A percentile compares a stretch with the other conserved stretches of the same genome.
Conservation (phyloP, 2,888 invertebrate genomes). For the Epicampocera succincta region DNA sequence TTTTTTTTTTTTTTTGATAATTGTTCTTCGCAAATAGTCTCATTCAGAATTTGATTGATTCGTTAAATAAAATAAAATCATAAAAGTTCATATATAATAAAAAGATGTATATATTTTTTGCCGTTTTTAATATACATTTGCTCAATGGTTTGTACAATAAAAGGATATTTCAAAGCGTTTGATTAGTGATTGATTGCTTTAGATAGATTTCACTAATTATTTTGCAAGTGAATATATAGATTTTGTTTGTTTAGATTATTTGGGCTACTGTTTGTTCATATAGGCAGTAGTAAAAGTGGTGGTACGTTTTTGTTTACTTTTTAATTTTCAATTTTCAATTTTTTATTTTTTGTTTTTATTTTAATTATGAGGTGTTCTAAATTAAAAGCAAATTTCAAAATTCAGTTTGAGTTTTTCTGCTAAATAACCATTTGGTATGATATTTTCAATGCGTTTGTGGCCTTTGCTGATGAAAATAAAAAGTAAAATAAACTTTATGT, state of each 20-base stretch:
- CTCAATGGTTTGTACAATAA: conserved; percentile 34
- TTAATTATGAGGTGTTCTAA: conserved; percentile 45
- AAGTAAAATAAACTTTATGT: not conserved
- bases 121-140: conserved; percentile 54
- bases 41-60: conserved; percentile 79
- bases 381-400: conserved; percentile 34
- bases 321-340: conserved; percentile 21
- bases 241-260: conserved; percentile 68
- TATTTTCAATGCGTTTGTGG: conserved; percentile 14
- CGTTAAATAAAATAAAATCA: conserved; percentile 12
- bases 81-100: not conserved
- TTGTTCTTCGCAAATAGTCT: conserved; percentile 78
- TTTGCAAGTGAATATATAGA: conserved; percentile 29
- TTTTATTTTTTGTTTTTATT: conserved; percentile 25
- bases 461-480: conserved; percentile 27
- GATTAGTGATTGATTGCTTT: conserved; percentile 8
- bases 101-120: conserved; percentile 24
- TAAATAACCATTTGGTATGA: conserved; percentile 46
- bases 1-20: conserved; percentile 69
- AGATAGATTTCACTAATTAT: conserved; percentile 46
- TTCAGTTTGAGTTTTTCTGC: conserved; percentile 54
- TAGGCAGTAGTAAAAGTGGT: conserved; percentile 78
- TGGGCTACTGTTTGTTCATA: conserved; percentile 82
- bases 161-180: conserved; percentile 39
- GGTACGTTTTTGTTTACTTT: conserved; percentile 43